Conservation (phyloP, 2,113 vertebrate genomes). For the Puffinus mauretanicus region DNA sequence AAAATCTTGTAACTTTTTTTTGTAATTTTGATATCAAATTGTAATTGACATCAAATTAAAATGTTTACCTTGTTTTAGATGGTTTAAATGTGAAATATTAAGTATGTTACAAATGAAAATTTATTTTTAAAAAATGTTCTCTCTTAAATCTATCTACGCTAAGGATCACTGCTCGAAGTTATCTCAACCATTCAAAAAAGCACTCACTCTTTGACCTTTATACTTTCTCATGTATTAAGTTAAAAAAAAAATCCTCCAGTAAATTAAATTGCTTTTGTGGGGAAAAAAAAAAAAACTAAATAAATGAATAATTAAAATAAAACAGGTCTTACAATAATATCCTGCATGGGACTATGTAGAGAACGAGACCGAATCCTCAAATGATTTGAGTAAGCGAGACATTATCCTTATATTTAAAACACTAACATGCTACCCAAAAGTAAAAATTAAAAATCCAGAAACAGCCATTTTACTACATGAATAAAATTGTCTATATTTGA, state of each 20-base stretch:
- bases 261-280: background rate
- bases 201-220: background rate
- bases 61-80: background rate
- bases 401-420: background rate
- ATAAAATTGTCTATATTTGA: background rate
- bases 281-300: background rate
- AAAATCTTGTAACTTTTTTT: background rate
- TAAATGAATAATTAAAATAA: background rate
- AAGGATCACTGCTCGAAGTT: background rate
- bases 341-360: background rate
- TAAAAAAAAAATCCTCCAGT: background rate
- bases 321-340: background rate
- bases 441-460: background rate
- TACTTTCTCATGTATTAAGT: background rate
- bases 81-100: background rate
- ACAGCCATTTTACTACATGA: background rate
- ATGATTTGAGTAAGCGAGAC: background rate
- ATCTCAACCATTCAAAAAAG: background rate
- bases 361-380: background rate
- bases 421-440: background rate
- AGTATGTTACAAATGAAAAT: background rate
- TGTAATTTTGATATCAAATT: background rate
- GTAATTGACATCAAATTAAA: background rate
- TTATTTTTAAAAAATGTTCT: background rate
- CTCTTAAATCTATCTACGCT: background rate